Evolutionary conservation across 2,113 vertebrate species (phyloP).

Genomic region (Dipodomys stephensi): DNA sequence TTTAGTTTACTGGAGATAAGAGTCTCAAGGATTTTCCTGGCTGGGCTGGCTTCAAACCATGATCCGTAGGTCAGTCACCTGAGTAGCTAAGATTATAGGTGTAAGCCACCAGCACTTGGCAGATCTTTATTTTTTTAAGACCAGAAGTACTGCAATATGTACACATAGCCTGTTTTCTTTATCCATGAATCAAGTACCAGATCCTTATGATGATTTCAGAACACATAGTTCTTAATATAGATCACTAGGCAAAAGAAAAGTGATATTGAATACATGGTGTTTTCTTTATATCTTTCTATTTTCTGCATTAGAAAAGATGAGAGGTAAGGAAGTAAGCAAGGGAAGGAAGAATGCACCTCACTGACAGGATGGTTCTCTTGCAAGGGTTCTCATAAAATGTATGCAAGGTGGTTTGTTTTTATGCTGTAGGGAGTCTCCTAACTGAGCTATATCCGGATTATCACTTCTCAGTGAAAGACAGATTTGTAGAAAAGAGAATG

Average conservation of each 20-base stretch:
- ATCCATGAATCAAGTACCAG: too few species aligned
- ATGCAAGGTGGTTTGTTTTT: neutral
- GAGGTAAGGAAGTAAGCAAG: neutral
- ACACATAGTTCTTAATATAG: neutral
- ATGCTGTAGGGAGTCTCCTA: neutral
- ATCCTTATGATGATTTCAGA: too few species aligned
- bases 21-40: too few species aligned
- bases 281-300: neutral
- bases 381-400: neutral
- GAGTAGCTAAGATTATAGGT: too few species aligned
- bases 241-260: too few species aligned
- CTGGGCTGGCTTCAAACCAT: too few species aligned
- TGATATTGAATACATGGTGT: neutral
- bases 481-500: neutral
- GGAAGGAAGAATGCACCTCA: neutral
- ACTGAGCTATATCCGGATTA: neutral
- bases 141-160: too few species aligned
- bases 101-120: too few species aligned
- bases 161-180: too few species aligned
- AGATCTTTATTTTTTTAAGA: too few species aligned
- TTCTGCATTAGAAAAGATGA: neutral
- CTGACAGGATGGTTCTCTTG: rapidly evolving
- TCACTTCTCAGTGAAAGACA: neutral
- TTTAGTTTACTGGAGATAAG: too few species aligned
- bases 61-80: too few species aligned